These are phyloP conservation scores for Slavum lentiscoides DNA, from an alignment of 2,888 invertebrate genomes.

Conservation along the genomic window DNA sequence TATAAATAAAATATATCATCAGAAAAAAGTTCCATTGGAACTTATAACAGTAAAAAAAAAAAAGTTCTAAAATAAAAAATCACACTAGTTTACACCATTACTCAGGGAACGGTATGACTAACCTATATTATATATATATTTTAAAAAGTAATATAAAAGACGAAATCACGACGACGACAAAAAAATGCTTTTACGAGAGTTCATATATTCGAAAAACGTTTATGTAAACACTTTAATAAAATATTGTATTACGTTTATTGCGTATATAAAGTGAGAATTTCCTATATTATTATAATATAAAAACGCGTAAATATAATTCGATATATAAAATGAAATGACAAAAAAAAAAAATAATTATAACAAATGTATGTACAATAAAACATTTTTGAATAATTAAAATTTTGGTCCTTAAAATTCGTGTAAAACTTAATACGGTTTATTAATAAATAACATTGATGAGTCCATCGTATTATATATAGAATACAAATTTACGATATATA, in stretches of 20 bases:
- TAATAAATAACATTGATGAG: not conserved
- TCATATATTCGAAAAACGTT: not conserved
- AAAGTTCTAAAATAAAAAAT: slow-evolving; percentile 14
- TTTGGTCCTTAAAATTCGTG: slow-evolving; percentile 20
- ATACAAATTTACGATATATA: not conserved
- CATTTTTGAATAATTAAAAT: slow-evolving; percentile 10
- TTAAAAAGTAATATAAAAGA: not conserved
- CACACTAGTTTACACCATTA: not conserved
- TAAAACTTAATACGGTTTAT: slow-evolving; percentile 18
- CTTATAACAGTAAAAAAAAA: slow-evolving; percentile 22
- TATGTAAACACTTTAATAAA: not conserved
- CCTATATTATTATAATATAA: not conserved
- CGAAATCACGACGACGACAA: not conserved
- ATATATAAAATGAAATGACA: slow-evolving; percentile 20
- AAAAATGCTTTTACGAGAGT: not conserved
- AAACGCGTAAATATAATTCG: not conserved
- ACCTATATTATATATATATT: too few species aligned
- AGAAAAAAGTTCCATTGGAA: not conserved
- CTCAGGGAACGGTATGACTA: too few species aligned
- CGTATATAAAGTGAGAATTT: slow-evolving; percentile 18
- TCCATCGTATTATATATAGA: not conserved
- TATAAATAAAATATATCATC: slow-evolving; percentile 21
- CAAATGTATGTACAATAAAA: slow-evolving; percentile 21
- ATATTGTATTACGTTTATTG: slow-evolving; percentile 3
- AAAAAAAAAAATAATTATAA: not conserved